Evolutionary conservation across 2,888 invertebrate species (phyloP), one percentile per base, ranked within the genome.

Genomic region (Candidula unifasciata): DNA sequence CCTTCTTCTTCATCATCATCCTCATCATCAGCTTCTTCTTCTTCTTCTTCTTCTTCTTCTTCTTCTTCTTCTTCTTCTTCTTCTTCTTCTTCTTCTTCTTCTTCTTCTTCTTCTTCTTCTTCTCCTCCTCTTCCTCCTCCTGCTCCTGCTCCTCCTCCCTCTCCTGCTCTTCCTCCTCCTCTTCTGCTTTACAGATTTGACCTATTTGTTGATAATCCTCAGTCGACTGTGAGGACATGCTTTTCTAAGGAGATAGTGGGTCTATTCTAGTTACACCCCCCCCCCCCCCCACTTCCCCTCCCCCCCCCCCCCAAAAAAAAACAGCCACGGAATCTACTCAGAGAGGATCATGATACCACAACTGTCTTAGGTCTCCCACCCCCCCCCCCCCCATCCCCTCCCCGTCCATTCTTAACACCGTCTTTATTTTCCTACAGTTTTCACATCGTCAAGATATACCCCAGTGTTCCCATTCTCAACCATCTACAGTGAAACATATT

Each of bases 101-200:
- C 73, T 52, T 52, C 60, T 44, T 60, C 73, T 73, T 37, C 73
- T 71, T 69, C 79, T 64, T 57, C 73, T 79, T 73, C 60, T 73
- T 64, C 73, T 64, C 60, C 16, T 69, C 64, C 37, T 37, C 69
- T 33, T 82, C 37, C 74, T 69, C 57, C 54, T 74, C 44, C 35
- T n/a, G 35, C 37, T 74, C 64, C 60, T 24, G 27, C 35, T 66
- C 33, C 35, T 69, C 21, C 30, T 30, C n/a, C 24, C 24, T 18
- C 33, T 69, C 37, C 57, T 80, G 1, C 80, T 68, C 44, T 21
- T 80, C 44, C 80, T 69, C 44, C 80, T 69, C 44, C 52, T 69
- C 6, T 52, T 69, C n/a, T n/a, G n/a, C n/a, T n/a, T n/a, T n/a
- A n/a, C n/a, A n/a, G n/a, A n/a, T n/a, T n/a, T n/a, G n/a, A n/a